Conservation (phyloP, 1,140 invertebrate species). For the Temnothorax curvispinosus region DNA sequence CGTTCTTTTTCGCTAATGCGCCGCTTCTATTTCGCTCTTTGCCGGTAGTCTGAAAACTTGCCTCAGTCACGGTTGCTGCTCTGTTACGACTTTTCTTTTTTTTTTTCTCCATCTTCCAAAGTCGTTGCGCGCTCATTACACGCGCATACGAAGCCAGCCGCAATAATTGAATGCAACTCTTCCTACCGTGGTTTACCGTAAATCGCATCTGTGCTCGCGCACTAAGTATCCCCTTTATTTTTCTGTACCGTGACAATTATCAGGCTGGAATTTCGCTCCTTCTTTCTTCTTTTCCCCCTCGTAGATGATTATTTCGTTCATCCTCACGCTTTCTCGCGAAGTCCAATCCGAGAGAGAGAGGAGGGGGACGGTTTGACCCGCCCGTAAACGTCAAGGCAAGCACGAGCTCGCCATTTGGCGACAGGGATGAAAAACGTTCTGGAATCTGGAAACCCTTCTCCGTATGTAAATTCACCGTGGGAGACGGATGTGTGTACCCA, state of each 20-base stretch:
- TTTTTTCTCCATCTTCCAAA: not conserved
- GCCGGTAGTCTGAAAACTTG: slow-evolving; percentile 46
- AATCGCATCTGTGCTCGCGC: slow-evolving; percentile 6
- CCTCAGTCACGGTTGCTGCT: slow-evolving; percentile 35
- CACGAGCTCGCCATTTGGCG: slow-evolving; percentile 26
- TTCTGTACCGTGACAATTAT: slow-evolving; percentile 38
- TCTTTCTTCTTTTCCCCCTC: not conserved
- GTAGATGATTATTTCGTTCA: not conserved
- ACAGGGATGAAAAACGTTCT: slow-evolving; percentile 55
- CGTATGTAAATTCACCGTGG: slow-evolving; percentile 59
- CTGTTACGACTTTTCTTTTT: not conserved
- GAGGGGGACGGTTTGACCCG: not conserved
- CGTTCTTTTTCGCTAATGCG: slow-evolving; percentile 59
- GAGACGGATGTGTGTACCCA: slow-evolving; percentile 54
- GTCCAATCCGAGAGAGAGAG: not conserved
- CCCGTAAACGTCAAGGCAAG: slow-evolving; percentile 31
- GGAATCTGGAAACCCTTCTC: slow-evolving; percentile 49
- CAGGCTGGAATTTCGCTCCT: slow-evolving; percentile 17
- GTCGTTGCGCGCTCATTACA: slow-evolving; percentile 51
- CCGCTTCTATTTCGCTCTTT: slow-evolving; percentile 58
- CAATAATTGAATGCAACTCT: slow-evolving; percentile 49
- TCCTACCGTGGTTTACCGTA: slow-evolving; percentile 13
- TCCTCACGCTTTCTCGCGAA: not conserved
- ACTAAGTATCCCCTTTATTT: not conserved
- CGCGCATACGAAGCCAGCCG: slow-evolving; percentile 51